Conservation (phyloP, 2,113 vertebrate species). For the Glaucidium brasilianum region DNA sequence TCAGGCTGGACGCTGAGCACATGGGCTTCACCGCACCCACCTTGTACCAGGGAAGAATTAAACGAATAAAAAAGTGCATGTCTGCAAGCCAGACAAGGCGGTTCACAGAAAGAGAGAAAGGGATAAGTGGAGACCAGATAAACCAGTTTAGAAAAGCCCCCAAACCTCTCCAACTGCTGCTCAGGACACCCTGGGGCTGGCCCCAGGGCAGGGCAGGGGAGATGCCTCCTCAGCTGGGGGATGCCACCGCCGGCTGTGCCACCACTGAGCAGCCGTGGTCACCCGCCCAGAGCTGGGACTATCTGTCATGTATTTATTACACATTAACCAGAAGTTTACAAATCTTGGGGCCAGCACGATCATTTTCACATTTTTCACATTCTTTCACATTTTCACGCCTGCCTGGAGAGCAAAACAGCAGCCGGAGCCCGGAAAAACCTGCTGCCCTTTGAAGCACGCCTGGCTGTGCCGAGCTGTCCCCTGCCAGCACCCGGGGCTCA, state of each 20-base stretch:
- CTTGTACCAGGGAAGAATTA: background rate
- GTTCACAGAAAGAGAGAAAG: background rate
- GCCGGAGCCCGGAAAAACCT: slow-evolving; percentile 12
- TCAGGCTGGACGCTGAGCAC: fast-evolving
- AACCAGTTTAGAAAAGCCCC: slow-evolving; percentile 19
- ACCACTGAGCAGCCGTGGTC: background rate
- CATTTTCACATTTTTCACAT: slow-evolving; percentile 59
- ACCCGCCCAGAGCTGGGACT: background rate
- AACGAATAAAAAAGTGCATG: background rate
- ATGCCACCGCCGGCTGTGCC: background rate
- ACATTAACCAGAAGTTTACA: slow-evolving; percentile 56
- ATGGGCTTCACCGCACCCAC: background rate
- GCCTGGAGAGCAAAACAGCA: slow-evolving; percentile 20
- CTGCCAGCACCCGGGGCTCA: background rate
- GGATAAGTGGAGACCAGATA: background rate
- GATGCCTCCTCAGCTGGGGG: background rate
- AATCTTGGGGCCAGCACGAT: slow-evolving; percentile 35
- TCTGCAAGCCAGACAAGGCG: background rate
- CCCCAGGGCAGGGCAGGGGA: background rate
- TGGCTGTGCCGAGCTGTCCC: fast-evolving
- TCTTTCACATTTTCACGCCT: slow-evolving; percentile 47
- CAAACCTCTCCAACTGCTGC: background rate
- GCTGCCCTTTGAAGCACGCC: background rate
- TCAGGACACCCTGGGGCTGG: background rate
- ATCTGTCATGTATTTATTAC: slow-evolving; percentile 22